phyloP scores from a whole-genome alignment of 2,113 vertebrate species.

The Zosterops hypoxanthus region DNA sequence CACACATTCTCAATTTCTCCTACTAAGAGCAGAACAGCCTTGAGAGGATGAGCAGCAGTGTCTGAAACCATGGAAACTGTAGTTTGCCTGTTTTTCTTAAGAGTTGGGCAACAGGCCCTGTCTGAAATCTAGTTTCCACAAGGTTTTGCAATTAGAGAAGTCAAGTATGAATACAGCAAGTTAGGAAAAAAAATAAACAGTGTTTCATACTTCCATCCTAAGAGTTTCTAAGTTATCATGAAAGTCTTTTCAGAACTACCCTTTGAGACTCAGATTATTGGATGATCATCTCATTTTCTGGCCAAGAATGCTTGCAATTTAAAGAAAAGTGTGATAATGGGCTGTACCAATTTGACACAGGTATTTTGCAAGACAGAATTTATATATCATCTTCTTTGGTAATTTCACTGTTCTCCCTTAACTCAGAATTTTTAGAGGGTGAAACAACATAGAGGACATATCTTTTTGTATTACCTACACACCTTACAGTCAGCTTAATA shows the following conservation, averaged over 20 bases:
- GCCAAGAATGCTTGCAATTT: neutral
- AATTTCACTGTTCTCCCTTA: neutral
- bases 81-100: constrained; percentile 45
- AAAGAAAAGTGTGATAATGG: neutral
- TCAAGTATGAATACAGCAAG: constrained; percentile 11
- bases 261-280: neutral
- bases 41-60: constrained; percentile 47
- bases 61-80: constrained; percentile 65
- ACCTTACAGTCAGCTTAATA: neutral
- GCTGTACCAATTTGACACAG: neutral
- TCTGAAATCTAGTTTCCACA: constrained; percentile 52
- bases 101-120: constrained; percentile 35
- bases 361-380: neutral
- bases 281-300: neutral
- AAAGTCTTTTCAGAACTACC: neutral
- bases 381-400: neutral
- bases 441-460: neutral
- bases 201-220: neutral
- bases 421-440: neutral
- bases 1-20: constrained; percentile 4
- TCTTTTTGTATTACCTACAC: neutral
- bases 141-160: constrained; percentile 52
- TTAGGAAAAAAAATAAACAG: constrained; percentile 15
- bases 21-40: constrained; percentile 1
- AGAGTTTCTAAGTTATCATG: neutral